Base-by-base conservation (phyloP, 2,113 vertebrate species). In the Lasiurus borealis region DNA sequence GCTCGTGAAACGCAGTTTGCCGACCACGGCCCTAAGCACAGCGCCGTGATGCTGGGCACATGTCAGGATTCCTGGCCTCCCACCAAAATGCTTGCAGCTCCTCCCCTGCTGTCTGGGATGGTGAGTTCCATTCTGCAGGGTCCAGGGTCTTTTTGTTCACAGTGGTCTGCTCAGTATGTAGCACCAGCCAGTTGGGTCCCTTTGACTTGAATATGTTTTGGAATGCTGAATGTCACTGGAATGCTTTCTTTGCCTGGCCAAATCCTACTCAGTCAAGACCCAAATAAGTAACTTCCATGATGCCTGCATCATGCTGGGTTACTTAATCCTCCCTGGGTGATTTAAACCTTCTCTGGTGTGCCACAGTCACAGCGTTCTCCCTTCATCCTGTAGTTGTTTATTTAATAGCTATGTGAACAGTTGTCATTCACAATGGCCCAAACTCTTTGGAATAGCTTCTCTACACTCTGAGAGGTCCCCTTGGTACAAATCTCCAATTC, bases 341-440 rank as follows among this genome's bases (percentile, higher is more conserved):
- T 31, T 40, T 57, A 21, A 52, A 5, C 57, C 25, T 31, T 54
- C 62, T 62, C 75, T n/a, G 8, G 11, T 14, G 4, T 8, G 3
- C 0, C 3, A 48, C 29, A 5, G 0, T 46, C 75, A 12, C n/a
- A 3, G 9, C 8, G 0, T 5, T 81, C 4, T 3, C 16, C 4
- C 12, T n/a, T 27, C 34, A 12, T 31, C 0, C 44, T 19, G 36
- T 2, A 13, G 4, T 34, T 23, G 4, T 14, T 85, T 85, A 48
- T 19, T 91, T 72, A 59, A 46, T 34, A 48, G 0, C 1, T 31
- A 5, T 7, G 27, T 12, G 15, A 59, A 40, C 50, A 34, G 10
- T 25, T 36, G 13, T 52, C 62, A 16, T 88, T 69, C 54, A 11
- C 34, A 34, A 36, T 3, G 29, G 76, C 27, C 27, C 11, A 1